Conservation (phyloP, 2,797 vertebrate species). For the Fundulus diaphanus region DNA sequence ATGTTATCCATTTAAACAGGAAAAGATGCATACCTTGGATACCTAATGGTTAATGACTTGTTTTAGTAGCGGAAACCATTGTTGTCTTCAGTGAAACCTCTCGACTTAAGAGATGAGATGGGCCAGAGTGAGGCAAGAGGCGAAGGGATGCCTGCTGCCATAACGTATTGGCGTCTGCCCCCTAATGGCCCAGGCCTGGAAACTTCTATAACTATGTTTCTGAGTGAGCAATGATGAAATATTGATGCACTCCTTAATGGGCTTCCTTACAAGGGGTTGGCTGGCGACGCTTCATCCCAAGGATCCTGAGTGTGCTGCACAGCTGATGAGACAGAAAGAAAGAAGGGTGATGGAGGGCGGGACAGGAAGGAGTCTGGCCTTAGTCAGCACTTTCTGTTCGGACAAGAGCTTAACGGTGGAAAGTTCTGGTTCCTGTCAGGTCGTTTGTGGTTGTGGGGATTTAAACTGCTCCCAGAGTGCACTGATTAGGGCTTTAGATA, state of each 20-base stretch:
- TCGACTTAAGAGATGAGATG: conserved; percentile 55
- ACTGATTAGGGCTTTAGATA: conserved; percentile 32
- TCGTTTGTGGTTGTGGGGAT: conserved; percentile 38
- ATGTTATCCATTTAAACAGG: conserved; percentile 49
- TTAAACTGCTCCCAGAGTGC: conserved; percentile 30
- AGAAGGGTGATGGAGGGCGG: conserved; percentile 38
- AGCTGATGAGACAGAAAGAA: conserved; percentile 44
- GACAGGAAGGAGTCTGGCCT: conserved; percentile 58
- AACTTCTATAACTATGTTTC: conserved; percentile 81
- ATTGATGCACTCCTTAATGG: conserved; percentile 84
- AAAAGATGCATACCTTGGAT: conserved; percentile 52
- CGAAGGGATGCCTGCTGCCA: conserved; percentile 64
- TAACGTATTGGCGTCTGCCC: conserved; percentile 79
- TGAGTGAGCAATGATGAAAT: conserved; percentile 83
- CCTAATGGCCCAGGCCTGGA: conserved; percentile 78
- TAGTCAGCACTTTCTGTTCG: conserved; percentile 71
- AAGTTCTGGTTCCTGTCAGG: conserved; percentile 56
- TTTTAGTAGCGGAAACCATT: conserved; percentile 76
- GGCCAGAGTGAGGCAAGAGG: conserved; percentile 32
- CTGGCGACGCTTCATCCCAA: conserved; percentile 49
- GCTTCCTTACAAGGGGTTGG: conserved; percentile 73
- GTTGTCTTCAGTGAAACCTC: conserved; percentile 71
- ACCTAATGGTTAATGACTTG: conserved; percentile 79
- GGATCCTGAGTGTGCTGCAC: conserved; percentile 54
- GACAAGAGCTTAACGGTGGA: conserved; percentile 46